Evolutionary conservation across 2,113 vertebrate genomes (phyloP).

Genomic region (Chelonoidis abingdonii): DNA sequence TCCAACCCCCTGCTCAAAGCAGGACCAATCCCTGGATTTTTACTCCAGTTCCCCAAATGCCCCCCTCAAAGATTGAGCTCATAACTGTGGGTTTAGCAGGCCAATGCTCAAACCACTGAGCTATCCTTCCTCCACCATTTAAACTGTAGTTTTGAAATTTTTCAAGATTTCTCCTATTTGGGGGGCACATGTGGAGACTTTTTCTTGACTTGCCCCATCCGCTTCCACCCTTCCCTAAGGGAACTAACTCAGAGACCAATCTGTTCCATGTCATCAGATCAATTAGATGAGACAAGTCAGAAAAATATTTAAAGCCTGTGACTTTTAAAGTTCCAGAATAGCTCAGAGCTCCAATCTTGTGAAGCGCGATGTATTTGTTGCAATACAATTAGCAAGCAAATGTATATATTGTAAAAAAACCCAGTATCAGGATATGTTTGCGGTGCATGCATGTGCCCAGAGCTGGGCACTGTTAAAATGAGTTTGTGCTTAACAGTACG

Average conservation of each 20-base stretch:
- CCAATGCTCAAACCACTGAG: too few relatives aligned
- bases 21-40: too few relatives aligned
- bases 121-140: neutral
- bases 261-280: neutral
- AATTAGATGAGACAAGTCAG: neutral
- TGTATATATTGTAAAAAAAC: accelerated
- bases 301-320: neutral
- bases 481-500: neutral
- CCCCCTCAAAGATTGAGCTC: too few relatives aligned
- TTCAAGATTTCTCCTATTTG: neutral
- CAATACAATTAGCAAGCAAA: neutral
- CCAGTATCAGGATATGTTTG: neutral
- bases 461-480: neutral
- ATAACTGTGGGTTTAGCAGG: too few relatives aligned
- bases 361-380: accelerated
- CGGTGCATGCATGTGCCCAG: neutral
- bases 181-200: neutral
- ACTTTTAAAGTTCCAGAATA: slow-evolving; percentile 4
- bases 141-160: neutral
- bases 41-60: too few relatives aligned
- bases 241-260: neutral
- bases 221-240: neutral
- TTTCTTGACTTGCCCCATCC: neutral
- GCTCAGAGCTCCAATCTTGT: neutral
- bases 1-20: too few relatives aligned